These are phyloP conservation scores for Hirundo rustica DNA, from an alignment of 2,797 vertebrate species.

Conservation along the genomic window DNA sequence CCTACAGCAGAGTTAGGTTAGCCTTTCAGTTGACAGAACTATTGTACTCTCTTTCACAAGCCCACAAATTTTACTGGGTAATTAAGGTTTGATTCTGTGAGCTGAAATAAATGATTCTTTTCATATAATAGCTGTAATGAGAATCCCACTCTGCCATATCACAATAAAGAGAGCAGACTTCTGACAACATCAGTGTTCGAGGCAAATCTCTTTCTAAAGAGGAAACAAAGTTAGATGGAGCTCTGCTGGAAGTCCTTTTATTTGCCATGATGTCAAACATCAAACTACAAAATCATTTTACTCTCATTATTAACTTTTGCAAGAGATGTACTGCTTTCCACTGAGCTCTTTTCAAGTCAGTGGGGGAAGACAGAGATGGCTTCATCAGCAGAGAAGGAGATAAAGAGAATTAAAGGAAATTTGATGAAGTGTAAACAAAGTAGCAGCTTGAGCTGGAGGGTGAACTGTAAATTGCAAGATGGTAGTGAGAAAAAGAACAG, in stretches of 20 bases:
- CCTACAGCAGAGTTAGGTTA: background rate
- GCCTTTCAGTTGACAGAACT: background rate
- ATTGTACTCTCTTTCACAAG: background rate
- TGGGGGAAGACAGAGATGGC: background rate
- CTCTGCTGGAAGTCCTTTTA: slow-evolving; percentile 39
- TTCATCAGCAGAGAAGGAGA: slow-evolving; percentile 34
- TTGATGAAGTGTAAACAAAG: slow-evolving; percentile 43
- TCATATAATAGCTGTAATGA: background rate
- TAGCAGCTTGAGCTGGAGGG: slow-evolving; percentile 22
- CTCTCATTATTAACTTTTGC: slow-evolving; percentile 26
- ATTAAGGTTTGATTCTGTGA: background rate
- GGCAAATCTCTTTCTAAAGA: slow-evolving; percentile 1
- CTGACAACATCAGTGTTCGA: background rate
- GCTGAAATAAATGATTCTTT: background rate
- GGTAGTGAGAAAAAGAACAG: background rate
- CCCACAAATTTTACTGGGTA: background rate
- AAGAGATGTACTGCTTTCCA: background rate
- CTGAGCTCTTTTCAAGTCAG: slow-evolving; percentile 14
- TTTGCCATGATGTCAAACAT: slow-evolving; percentile 1
- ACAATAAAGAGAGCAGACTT: background rate
- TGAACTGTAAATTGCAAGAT: slow-evolving; percentile 9
- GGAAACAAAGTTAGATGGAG: background rate
- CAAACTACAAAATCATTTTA: slow-evolving; percentile 24
- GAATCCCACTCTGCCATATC: background rate
- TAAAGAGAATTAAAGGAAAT: slow-evolving; percentile 34